Evolutionary conservation across 1,140 invertebrate genomes (phyloP).

Genomic region (Sminthurinus signatus): DNA sequence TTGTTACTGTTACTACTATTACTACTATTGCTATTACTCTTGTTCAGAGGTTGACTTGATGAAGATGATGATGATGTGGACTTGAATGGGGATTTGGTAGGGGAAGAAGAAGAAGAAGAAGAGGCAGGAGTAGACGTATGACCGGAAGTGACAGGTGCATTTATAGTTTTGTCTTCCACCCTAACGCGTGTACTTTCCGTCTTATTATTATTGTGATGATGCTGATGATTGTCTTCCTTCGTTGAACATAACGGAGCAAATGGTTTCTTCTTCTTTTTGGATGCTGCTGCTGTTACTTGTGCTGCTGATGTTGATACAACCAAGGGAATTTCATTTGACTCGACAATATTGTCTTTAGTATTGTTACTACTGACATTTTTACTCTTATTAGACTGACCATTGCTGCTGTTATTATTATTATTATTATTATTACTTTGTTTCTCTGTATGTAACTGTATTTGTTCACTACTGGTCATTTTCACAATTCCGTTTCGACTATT

Average conservation of each 20-base stretch:
- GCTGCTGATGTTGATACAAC: neutral
- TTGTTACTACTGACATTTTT: too few species aligned
- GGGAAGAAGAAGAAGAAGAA: slow-evolving; percentile 18
- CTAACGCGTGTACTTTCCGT: slow-evolving; percentile 15
- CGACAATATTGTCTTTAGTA: too few species aligned
- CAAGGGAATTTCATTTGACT: too few species aligned
- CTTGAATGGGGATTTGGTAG: slow-evolving; percentile 9
- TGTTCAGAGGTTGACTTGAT: slow-evolving; percentile 11
- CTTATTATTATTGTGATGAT: slow-evolving; percentile 14
- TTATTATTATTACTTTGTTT: too few species aligned
- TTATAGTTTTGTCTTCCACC: slow-evolving; percentile 35
- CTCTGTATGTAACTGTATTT: too few species aligned
- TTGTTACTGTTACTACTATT: slow-evolving; percentile 15
- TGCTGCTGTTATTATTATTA: too few species aligned
- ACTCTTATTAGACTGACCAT: too few species aligned
- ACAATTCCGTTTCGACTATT: too few species aligned
- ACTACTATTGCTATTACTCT: slow-evolving; percentile 16
- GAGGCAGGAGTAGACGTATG: slow-evolving; percentile 7
- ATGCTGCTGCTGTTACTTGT: neutral
- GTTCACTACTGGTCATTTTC: too few species aligned
- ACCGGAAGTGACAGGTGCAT: slow-evolving; percentile 27
- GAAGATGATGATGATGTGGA: too few species aligned
- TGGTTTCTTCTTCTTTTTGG: slow-evolving; percentile 16
- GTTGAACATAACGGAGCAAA: slow-evolving; percentile 21
- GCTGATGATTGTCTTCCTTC: slow-evolving; percentile 18